phyloP scores from a whole-genome alignment of 2,888 invertebrate species.

The Linyphia triangularis region DNA sequence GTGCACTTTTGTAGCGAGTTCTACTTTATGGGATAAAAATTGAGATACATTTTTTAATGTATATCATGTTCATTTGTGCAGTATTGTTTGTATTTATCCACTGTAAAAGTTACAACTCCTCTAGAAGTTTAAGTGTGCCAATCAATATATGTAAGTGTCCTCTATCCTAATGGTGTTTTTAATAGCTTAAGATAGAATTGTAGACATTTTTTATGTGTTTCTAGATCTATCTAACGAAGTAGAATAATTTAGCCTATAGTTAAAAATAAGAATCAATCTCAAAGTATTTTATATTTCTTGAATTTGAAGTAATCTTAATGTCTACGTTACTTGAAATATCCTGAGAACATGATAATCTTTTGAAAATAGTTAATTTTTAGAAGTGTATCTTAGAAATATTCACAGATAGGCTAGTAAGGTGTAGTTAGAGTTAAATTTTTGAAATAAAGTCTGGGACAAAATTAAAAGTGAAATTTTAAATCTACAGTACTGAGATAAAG shows the following conservation, averaged over 20 bases:
- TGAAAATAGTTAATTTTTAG: constrained; percentile 1
- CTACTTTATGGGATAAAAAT: too few species aligned
- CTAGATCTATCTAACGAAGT: neutral
- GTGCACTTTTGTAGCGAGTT: too few species aligned
- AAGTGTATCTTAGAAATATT: constrained; percentile 48
- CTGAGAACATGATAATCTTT: neutral
- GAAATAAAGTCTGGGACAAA: neutral
- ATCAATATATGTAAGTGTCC: neutral
- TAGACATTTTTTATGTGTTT: neutral
- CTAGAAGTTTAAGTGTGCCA: neutral
- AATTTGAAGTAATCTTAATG: neutral
- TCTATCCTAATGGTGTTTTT: neutral
- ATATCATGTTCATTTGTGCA: too few species aligned
- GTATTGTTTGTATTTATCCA: too few species aligned
- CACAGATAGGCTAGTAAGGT: neutral
- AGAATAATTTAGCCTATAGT: neutral
- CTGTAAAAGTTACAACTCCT: too few species aligned
- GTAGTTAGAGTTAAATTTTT: neutral
- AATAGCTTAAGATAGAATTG: neutral
- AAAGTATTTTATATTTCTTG: neutral
- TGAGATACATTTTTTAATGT: too few species aligned
- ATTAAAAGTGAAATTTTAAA: neutral
- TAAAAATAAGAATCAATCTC: neutral
- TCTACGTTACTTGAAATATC: neutral
- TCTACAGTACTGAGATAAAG: neutral